Evolutionary conservation across 2,113 vertebrate species (phyloP).

Genomic region (Paedocypris sp.): DNA sequence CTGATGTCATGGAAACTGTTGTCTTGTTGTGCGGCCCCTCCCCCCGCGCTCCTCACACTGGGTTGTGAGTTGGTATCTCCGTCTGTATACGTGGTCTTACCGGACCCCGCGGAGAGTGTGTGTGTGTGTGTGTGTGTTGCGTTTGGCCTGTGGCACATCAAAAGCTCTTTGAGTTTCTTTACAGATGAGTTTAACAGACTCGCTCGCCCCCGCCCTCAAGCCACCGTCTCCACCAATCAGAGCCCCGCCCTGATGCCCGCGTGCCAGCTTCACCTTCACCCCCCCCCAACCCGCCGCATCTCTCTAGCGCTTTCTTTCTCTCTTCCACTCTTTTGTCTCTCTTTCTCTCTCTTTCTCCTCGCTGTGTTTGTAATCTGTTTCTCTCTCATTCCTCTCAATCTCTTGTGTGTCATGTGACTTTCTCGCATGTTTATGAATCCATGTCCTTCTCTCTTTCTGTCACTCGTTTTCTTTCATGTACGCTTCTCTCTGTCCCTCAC

Average conservation of each 20-base stretch:
- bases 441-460: too few relatives aligned
- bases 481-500: too few relatives aligned
- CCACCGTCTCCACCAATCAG: conserved; percentile 31
- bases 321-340: not conserved
- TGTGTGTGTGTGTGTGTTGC: not conserved
- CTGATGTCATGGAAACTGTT: conserved; percentile 98
- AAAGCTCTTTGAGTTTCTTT: conserved; percentile 21
- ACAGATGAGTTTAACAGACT: conserved; percentile 27
- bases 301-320: conserved; percentile 17
- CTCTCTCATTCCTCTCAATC: conserved; percentile 11
- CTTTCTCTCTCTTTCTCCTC: not conserved
- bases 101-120: too few relatives aligned
- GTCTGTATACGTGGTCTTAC: not conserved
- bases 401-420: too few relatives aligned
- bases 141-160: not conserved
- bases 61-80: not conserved
- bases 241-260: conserved; percentile 14
- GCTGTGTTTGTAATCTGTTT: too few relatives aligned
- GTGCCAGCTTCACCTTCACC: conserved; percentile 37
- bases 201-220: conserved; percentile 10
- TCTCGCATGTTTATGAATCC: too few relatives aligned
- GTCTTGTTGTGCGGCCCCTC: conserved; percentile 80
- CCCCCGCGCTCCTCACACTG: conserved; percentile 15
- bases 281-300: conserved; percentile 27
- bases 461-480: too few relatives aligned